Evolutionary conservation across 2,888 invertebrate genomes (phyloP), one percentile per base, ranked within the genome.

Genomic region (Drosophila rubida): DNA sequence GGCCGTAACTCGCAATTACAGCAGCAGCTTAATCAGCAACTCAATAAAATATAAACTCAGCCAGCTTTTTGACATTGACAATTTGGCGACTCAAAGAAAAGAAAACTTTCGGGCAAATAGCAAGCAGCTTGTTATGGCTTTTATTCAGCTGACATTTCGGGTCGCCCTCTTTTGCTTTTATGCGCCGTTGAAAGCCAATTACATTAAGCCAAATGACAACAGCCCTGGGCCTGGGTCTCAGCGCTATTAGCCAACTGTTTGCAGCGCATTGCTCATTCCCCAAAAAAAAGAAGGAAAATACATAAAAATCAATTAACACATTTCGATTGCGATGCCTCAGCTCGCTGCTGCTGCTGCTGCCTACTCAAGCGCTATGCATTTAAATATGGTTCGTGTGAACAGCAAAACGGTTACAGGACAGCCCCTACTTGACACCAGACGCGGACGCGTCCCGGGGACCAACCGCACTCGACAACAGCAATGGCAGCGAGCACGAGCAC

Each of bases 361-460:
- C 77, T 69, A 72, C 81, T 84, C 63, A 71, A 84, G 78, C 78
- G 81, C 65, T 78, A 74, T 80, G 68, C 87, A 88, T 86, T 86
- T 80, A 88, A 83, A 83, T 86, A 86, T 83, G 76, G 71, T 79
- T 88, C 88, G 82, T 88, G 82, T 82, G 83, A 82, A 82, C 81
- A 82, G 44, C 80, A 74, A 75, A 81, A 78, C 78, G 82, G 79
- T 78, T 81, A 70, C 69, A 78, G 80, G 85, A 74, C 84, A 88
- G 84, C 82, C 85, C 87, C 78, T 89, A 87, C 85, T 85, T 85
- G 82, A 85, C 85, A 89, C 89, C 87, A 87, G 78, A 70, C 69
- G 55, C 62, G 49, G 44, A 48, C 60, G 69, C 65, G 69, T 41
- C 65, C 64, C 72, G 35, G 77, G 65, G 57, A 71, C 63, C 67